Base-by-base conservation (phyloP, 2,888 invertebrate genomes). In the Isoperla grammatica region DNA sequence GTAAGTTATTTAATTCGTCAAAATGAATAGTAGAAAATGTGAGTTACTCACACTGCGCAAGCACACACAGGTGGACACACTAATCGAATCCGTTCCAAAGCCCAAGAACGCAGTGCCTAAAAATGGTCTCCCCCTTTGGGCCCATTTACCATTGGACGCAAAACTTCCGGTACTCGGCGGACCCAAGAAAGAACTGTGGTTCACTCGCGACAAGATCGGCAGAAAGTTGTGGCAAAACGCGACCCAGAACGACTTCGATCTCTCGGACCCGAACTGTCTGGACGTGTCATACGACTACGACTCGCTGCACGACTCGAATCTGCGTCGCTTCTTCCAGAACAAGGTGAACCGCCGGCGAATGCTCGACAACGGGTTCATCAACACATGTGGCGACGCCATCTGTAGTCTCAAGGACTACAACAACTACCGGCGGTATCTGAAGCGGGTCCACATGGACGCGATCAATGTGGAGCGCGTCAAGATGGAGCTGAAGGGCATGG, bases 371-470 rank as follows among this genome's bases (percentile, higher is more conserved):
- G 82, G 83, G 1, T 80, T 77, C 66, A 79, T 83, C 63, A 83
- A 83, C 0, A 73, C 76, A 13, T 76, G 81, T 19, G 81, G 81
- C 1, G 76, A 83, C 56, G 83, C 84, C 0, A 78, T 84, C 1
- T 85, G 85, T 69, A 79, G 81, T 1, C 70, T 84, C 15, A 80
- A 80, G 63, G 83, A 84, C 66, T 85, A 84, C 69, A 85, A 85
- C 68, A 78, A 80, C 63, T 83, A 83, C 72, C 78, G 85, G 57
- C 78, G 79, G 64, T 81, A 81, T 65, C 70, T 85, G 56, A 79
- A 81, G 64, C 79, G 79, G 61, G 76, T 77, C 15, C 79, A 80
- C 63, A 76, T 81, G 71, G 80, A 80, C 59, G 73, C 76, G 57
- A 78, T 83, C 60, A 76, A 80, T 59, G 71, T 63, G 35, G 70